Base-by-base conservation (phyloP, 2,888 invertebrate species). In the Trichacis sp. region DNA sequence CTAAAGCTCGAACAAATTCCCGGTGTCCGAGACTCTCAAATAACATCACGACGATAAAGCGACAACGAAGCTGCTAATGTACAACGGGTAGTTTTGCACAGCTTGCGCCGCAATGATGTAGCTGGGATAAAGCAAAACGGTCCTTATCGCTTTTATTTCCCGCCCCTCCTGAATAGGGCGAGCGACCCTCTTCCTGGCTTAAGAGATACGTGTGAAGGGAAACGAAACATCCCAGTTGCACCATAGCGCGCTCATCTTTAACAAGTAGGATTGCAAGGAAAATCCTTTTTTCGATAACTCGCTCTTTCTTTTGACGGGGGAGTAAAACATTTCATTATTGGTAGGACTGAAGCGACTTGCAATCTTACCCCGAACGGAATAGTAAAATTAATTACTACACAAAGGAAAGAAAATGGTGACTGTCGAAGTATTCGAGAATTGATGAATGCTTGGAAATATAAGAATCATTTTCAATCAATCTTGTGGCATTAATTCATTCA, bases 231-330 rank as follows among this genome's bases (percentile, higher is more conserved):
- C 48, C 19, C 42, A 17, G 19, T 38, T 24, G 40, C 52, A 52
- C 43, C 50, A 24, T 15, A 43, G 43, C 43, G 29, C 43, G 19
- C 50, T 46, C 36, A 20, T 36, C 29, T 15, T 51, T 43, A 24
- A 51, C 49, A 5, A 49, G 45, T 46, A 46, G 48, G 50, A 57
- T 51, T 57, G 57, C 50, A 51, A 51, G 50, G 38, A n/a, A 6
- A 33, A 33, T 33, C 33, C 33, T 33, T 33, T 33, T 33, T 33
- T 33, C 33, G 24, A 33, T 33, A 33, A 6, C n/a, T 9, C 33
- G 33, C 11, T 33, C 33, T 33, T 33, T n/a, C 33, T 2, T 33
- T 33, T n/a, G 11, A 2, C n/a, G 3, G 4, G 24, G 24, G 24
- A 24, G 8, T 11, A 33, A n/a, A 33, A 33, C 33, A n/a, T 33